phyloP scores from a whole-genome alignment of 2,888 invertebrate species.

The Mactromeris polynyma region DNA sequence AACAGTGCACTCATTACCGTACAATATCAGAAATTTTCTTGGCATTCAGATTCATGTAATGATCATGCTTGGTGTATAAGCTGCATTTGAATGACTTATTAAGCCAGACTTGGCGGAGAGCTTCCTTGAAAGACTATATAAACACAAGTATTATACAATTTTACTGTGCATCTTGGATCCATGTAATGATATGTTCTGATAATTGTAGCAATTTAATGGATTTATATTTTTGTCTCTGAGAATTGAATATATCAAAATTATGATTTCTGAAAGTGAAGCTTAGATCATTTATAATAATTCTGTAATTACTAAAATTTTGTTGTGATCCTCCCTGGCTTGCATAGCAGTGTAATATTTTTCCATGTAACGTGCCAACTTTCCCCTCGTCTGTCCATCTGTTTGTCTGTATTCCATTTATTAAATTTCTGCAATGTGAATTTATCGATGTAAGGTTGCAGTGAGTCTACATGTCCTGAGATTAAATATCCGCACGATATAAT shows the following conservation, averaged over 20 bases:
- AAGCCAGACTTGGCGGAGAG: conserved; percentile 9
- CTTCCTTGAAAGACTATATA: neutral
- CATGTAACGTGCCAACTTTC: no score
- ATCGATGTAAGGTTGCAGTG: neutral
- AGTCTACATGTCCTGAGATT: no score
- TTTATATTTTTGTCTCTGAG: neutral
- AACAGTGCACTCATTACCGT: conserved; percentile 8
- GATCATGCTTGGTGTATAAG: neutral
- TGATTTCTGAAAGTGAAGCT: no score
- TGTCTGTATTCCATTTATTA: neutral
- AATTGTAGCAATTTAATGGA: neutral
- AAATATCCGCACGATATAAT: no score
- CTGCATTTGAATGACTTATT: neutral
- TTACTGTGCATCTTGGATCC: neutral
- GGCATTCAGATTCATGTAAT: neutral
- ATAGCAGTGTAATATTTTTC: neutral
- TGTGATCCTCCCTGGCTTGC: neutral
- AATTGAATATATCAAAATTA: no score
- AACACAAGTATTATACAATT: neutral
- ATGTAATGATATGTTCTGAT: neutral
- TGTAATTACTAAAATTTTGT: neutral
- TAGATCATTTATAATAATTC: neutral
- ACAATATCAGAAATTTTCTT: neutral
- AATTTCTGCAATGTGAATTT: neutral
- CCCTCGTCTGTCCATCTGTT: no score